Evolutionary conservation across 2,113 vertebrate genomes (phyloP), one percentile per base, ranked within the genome.

Genomic region (Hypomesus transpacificus): DNA sequence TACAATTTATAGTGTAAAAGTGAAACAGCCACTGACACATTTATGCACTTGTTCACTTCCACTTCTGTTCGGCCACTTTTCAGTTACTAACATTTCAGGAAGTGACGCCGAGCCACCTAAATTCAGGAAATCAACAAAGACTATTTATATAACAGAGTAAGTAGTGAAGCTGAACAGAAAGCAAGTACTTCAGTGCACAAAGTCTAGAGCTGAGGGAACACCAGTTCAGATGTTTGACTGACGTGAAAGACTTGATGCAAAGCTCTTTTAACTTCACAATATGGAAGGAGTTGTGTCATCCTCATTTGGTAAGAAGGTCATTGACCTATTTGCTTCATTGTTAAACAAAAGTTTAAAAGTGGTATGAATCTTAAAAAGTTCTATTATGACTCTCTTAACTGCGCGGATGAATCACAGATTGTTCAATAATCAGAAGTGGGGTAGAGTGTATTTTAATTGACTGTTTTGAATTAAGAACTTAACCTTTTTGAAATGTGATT

Each of bases 61-160:
- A 34, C 61, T 63, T 63, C 14, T 61, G 26, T 11, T 20, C 6
- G 39, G 20, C n/a, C 4, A 18, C 14, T 26, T 53, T 54, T 31
- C 26, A 22, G 2, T 67, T 82, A 72, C 78, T 86, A 77, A 80
- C 68, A 79, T 90, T 92, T 87, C 87, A 92, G 92, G 92, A 93
- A 93, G 91, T 93, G 82, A 81, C 86, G 79, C 75, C 71, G 75
- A 78, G 81, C 76, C 71, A 81, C 54, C 84, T 77, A 80, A 82
- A 83, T 90, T 88, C 88, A 93, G 92, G 92, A 93, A 92, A 91
- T 79, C 79, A 80, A 85, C 76, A 52, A 75, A 79, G 80, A 82
- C 86, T 92, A 91, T 91, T 88, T 80, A 88, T 92, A 90, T 79
- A 52, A 71, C 79, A 53, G 77, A 77, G 71, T 76, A 67, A 61